Percentiles rank a stretch among this genome's conserved stretches.
phyloP scores from a whole-genome alignment of 35 echinoderm and acorn worm species.

The Ophiothrix spiculata region DNA sequence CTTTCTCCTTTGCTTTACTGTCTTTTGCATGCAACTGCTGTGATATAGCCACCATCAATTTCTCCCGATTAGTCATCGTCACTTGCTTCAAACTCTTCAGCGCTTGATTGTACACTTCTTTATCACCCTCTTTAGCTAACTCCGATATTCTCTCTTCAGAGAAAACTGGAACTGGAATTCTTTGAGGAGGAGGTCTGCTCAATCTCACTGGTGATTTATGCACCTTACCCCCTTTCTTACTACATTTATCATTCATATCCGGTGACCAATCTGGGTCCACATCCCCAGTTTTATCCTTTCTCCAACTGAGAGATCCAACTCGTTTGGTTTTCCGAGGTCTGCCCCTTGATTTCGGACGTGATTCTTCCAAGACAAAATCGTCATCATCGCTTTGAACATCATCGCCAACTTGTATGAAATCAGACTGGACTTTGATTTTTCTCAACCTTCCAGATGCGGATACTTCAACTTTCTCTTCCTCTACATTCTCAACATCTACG shows the following conservation, averaged over 20 bases:
- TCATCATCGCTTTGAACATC: not conserved
- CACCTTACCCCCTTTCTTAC: not conserved
- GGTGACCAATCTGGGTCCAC: not conserved
- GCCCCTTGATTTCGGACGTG: not conserved
- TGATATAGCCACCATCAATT: too few relatives aligned
- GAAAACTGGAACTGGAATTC: too few relatives aligned
- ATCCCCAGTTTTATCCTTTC: not conserved
- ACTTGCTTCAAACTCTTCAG: too few relatives aligned
- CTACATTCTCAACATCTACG: not conserved
- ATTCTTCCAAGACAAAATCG: not conserved
- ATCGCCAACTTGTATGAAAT: slow-evolving; percentile 2
- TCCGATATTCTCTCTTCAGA: too few relatives aligned
- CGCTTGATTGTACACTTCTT: too few relatives aligned
- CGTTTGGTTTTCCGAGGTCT: not conserved
- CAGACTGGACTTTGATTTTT: not conserved
- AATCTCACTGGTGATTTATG: too few relatives aligned
- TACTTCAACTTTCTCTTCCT: too few relatives aligned
- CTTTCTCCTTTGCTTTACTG: too few relatives aligned
- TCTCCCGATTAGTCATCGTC: too few relatives aligned
- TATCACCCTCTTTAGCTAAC: too few relatives aligned
- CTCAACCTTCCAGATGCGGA: not conserved
- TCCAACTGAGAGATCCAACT: not conserved
- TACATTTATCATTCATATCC: not conserved
- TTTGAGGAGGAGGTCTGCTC: too few relatives aligned
- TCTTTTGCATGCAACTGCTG: too few relatives aligned